Percentiles rank a stretch among this genome's conserved stretches.
Conservation (phyloP, 2,797 vertebrate species). For the Etheostoma nigrum region DNA sequence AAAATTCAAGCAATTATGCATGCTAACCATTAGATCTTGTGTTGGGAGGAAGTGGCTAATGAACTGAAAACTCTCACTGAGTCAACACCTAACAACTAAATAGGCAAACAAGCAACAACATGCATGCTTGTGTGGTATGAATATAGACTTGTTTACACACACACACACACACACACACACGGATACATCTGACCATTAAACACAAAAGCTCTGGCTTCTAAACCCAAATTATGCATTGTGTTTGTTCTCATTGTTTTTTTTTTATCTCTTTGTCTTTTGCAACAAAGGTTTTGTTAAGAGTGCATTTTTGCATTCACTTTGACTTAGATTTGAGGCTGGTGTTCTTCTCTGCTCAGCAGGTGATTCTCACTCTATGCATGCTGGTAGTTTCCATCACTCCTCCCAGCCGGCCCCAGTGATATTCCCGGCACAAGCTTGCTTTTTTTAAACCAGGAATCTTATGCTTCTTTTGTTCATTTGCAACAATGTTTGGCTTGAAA, state of each 20-base stretch:
- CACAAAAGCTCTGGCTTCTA: constrained; percentile 25
- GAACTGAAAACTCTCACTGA: constrained; percentile 47
- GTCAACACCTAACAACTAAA: constrained; percentile 34
- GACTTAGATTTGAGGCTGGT: constrained; percentile 10
- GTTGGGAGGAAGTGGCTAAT: constrained; percentile 40
- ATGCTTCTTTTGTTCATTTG: constrained; percentile 19
- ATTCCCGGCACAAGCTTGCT: not conserved
- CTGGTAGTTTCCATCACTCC: not conserved
- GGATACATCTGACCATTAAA: not conserved
- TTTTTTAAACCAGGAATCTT: constrained; percentile 7
- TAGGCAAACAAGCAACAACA: constrained; percentile 19
- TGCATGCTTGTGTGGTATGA: not conserved
- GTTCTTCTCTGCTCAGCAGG: constrained; percentile 3
- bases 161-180: not conserved
- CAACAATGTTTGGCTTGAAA: constrained; percentile 16
- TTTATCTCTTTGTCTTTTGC: constrained; percentile 14
- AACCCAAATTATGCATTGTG: constrained; percentile 2
- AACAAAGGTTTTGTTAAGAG: constrained; percentile 23
- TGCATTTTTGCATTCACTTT: not conserved
- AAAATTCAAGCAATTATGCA: constrained; percentile 46
- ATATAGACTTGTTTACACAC: constrained; percentile 24
- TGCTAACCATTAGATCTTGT: constrained; percentile 24
- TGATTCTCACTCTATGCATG: constrained; percentile 5
- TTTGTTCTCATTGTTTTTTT: constrained; percentile 12
- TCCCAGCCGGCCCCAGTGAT: not conserved